phyloP scores from a whole-genome alignment of 2,888 invertebrate species.

The Agrotis exclamationis region DNA sequence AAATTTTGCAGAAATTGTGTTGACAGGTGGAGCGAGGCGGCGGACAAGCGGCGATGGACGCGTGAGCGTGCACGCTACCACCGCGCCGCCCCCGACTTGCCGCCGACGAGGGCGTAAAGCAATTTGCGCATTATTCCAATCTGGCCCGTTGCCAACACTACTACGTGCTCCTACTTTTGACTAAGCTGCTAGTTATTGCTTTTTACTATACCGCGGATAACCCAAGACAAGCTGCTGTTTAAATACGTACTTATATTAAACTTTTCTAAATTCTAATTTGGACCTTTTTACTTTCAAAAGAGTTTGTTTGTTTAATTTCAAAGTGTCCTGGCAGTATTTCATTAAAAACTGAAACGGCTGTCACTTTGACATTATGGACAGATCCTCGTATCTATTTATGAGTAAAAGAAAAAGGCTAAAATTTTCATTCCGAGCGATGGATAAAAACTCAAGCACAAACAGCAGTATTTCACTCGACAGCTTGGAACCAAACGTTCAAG shows the following conservation, averaged over 20 bases:
- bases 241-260: not conserved
- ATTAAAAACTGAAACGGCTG: slow-evolving; percentile 37
- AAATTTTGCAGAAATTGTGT: slow-evolving; percentile 35
- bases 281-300: slow-evolving; percentile 16
- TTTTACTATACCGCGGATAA: slow-evolving; percentile 43
- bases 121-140: slow-evolving; percentile 68
- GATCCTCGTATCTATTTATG: slow-evolving; percentile 79
- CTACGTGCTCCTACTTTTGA: slow-evolving; percentile 69
- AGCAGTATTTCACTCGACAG: slow-evolving; percentile 85
- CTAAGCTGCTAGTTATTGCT: slow-evolving; percentile 67
- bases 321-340: slow-evolving; percentile 31
- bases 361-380: slow-evolving; percentile 73
- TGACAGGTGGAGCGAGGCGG: slow-evolving; percentile 39
- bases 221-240: slow-evolving; percentile 31
- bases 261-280: not conserved
- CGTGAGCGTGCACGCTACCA: slow-evolving; percentile 31
- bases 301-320: slow-evolving; percentile 14
- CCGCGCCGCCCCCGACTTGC: slow-evolving; percentile 33
- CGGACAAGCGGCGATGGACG: slow-evolving; percentile 22
- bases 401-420: slow-evolving; percentile 75
- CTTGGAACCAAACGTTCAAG: slow-evolving; percentile 77
- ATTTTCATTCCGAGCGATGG: slow-evolving; percentile 74
- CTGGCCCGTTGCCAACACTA: slow-evolving; percentile 67
- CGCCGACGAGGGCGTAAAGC: slow-evolving; percentile 61
- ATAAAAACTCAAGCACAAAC: slow-evolving; percentile 76